phyloP scores from a whole-genome alignment of 2,888 invertebrate species.

The Parascotia fuliginaria region DNA sequence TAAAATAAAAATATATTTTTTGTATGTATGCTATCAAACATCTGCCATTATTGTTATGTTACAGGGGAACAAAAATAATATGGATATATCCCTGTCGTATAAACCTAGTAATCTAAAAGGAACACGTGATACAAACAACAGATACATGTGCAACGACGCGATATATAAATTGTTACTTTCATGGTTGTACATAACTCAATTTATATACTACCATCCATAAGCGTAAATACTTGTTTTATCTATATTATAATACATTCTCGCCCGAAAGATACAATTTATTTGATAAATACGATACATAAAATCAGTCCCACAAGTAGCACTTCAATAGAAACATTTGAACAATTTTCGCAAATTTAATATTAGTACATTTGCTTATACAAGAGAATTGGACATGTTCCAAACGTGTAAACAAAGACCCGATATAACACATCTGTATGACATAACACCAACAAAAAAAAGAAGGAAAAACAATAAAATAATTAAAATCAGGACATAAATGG shows the following conservation, averaged over 20 bases:
- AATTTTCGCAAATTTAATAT: slow-evolving; percentile 33
- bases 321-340: slow-evolving; percentile 32
- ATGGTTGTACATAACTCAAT: slow-evolving; percentile 32
- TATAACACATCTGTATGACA: slow-evolving; percentile 26
- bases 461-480: slow-evolving; percentile 44
- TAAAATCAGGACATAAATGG: slow-evolving; percentile 52
- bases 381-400: slow-evolving; percentile 31
- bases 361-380: slow-evolving; percentile 40
- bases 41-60: slow-evolving; percentile 36
- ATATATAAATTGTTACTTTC: slow-evolving; percentile 17
- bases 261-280: slow-evolving; percentile 29
- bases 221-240: slow-evolving; percentile 19
- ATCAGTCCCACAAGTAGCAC: slow-evolving; percentile 16
- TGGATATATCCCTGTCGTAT: slow-evolving; percentile 22
- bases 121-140: slow-evolving; percentile 35
- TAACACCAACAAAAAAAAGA: slow-evolving; percentile 28
- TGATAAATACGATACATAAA: slow-evolving; percentile 21
- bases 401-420: slow-evolving; percentile 24
- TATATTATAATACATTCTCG: slow-evolving; percentile 24
- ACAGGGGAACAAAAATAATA: slow-evolving; percentile 27
- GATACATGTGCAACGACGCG: slow-evolving; percentile 30
- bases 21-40: slow-evolving; percentile 32
- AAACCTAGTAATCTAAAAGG: slow-evolving; percentile 26
- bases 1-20: no score
- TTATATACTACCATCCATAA: slow-evolving; percentile 30